Evolutionary conservation across 2,797 vertebrate species (phyloP).

Genomic region (Esox lucius): DNA sequence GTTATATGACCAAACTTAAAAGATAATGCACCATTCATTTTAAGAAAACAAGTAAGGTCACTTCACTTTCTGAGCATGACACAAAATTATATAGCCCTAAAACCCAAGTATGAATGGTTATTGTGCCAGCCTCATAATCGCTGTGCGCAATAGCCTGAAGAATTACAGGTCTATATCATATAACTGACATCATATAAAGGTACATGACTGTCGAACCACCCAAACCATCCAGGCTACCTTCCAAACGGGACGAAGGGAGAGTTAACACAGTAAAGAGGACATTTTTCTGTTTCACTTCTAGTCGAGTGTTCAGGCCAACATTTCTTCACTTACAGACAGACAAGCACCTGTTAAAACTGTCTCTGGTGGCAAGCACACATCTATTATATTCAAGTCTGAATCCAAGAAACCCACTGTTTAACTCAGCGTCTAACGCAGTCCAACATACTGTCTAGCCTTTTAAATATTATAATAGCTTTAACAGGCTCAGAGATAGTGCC

Average conservation of each 20-base stretch:
- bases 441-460: constrained; percentile 2
- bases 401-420: constrained; percentile 3
- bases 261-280: background rate
- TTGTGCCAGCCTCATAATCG: too few species aligned
- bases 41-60: too few species aligned
- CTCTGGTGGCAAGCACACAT: background rate
- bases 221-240: background rate
- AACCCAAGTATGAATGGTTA: too few species aligned
- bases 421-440: background rate
- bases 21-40: too few species aligned
- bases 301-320: too few species aligned
- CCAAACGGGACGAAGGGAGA: background rate
- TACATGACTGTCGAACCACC: background rate
- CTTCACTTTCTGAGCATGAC: too few species aligned
- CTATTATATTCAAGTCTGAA: background rate
- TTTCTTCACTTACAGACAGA: background rate
- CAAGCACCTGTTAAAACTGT: background rate
- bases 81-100: too few species aligned
- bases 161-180: background rate
- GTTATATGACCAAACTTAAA: too few species aligned
- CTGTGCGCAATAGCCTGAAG: too few species aligned
- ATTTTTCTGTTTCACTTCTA: background rate
- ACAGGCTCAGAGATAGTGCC: constrained; percentile 17
- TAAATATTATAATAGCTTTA: background rate
- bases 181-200: background rate